Conservation (phyloP, 2,797 vertebrate species). For the Linurgus olivaceus region DNA sequence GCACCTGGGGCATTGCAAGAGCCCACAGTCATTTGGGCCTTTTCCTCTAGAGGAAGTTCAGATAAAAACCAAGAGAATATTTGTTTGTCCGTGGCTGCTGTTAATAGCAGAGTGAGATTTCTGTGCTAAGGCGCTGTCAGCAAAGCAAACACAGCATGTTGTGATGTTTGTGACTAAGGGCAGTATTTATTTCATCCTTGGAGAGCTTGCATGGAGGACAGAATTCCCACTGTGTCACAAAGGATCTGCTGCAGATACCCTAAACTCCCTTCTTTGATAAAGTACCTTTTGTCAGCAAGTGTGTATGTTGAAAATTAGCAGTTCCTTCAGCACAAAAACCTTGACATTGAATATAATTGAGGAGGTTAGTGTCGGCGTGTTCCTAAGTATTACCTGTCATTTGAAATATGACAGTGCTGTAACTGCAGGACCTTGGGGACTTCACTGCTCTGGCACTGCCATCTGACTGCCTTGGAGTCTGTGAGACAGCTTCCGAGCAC, state of each 20-base stretch:
- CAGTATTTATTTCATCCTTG: conserved; percentile 13
- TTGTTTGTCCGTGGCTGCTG: background rate
- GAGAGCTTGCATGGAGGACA: background rate
- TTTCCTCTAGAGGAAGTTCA: background rate
- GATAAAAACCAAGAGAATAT: background rate
- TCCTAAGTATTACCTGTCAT: conserved; percentile 78
- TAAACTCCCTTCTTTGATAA: conserved; percentile 51
- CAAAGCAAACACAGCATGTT: background rate
- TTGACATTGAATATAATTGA: conserved; percentile 81
- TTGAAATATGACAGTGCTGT: conserved; percentile 78
- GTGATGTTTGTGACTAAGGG: conserved; percentile 2
- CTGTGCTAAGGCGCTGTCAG: background rate
- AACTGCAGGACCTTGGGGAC: conserved; percentile 77
- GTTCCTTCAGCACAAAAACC: conserved; percentile 62
- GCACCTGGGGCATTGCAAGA: background rate
- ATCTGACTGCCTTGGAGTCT: conserved; percentile 74
- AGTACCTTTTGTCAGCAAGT: conserved; percentile 57
- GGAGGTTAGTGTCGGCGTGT: conserved; percentile 68
- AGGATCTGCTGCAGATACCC: conserved; percentile 14
- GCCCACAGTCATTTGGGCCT: background rate
- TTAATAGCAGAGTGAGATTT: background rate
- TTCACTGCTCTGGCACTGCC: conserved; percentile 57
- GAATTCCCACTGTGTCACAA: conserved; percentile 8
- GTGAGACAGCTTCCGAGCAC: conserved; percentile 66
- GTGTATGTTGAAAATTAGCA: conserved; percentile 70